Evolutionary conservation across 2,888 invertebrate genomes (phyloP), one percentile per base, ranked within the genome.

Genomic region (Agrotis puta): DNA sequence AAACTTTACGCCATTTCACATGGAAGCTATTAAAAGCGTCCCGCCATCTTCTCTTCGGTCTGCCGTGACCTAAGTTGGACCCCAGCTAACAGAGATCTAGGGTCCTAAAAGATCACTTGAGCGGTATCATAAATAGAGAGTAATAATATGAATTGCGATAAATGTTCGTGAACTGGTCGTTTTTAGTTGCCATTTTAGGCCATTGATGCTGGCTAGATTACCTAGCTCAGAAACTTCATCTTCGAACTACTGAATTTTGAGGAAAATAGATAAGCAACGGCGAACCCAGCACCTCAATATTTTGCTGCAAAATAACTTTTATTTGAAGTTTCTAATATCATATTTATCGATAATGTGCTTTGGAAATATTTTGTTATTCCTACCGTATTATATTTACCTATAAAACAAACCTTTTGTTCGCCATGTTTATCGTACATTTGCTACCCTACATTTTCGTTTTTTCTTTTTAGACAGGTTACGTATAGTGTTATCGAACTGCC

Each of bases 401-500:
- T 65, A 70, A 77, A 75, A 68, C 1, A 76, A 65, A 63, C 54
- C 74, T 66, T 81, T 72, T 74, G 70, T 63, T 66, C 43, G 57
- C 22, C 6, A 43, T 18, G n/a, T 70, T 81, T 64, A 77, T 74
- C 69, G 62, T 77, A 33, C 64, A 77, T 69, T 69, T 74, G 62
- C 58, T 70, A 67, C 57, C 61, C 20, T 7, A 14, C 69, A 67
- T 70, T 70, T 64, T 45, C 13, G 58, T 69, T 69, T 57, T 50
- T 11, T 22, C 39, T 51, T 58, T 22, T 64, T 45, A 59, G 47
- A 57, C 9, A 56, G 53, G 18, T 51, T 56, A 24, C 11, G 6
- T 53, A 27, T 75, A 64, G 63, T 27, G 47, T 33, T 47, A 71
- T 33, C 68, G 24, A 58, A 51, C 50, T 58, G 64, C n/a, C 62